These are phyloP conservation scores for Monopterus albus DNA, from an alignment of 2,113 vertebrate species.

Conservation along the genomic window DNA sequence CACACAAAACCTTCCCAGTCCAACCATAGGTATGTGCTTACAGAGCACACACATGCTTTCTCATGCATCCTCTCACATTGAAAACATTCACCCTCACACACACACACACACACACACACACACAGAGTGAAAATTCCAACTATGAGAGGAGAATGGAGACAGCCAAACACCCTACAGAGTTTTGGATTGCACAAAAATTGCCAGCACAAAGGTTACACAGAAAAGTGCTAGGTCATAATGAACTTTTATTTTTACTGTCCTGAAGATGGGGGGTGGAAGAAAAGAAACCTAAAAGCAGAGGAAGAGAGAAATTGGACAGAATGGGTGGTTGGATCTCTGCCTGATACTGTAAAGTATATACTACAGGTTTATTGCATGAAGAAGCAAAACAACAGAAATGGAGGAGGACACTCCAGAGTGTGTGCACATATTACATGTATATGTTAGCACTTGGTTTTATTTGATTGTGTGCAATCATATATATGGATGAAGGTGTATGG, in stretches of 20 bases:
- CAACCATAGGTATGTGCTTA: conserved; percentile 20
- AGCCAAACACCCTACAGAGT: conserved; percentile 11
- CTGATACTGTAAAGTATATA: neutral
- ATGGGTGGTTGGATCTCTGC: too few species aligned
- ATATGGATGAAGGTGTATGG: neutral
- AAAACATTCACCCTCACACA: conserved; percentile 43
- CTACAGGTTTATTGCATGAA: neutral
- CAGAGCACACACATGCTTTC: conserved; percentile 20
- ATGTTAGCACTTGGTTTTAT: neutral
- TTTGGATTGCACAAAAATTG: conserved; percentile 39
- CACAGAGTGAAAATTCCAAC: conserved; percentile 24
- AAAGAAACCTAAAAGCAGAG: neutral
- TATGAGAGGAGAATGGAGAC: conserved; percentile 21
- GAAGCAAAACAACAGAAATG: neutral
- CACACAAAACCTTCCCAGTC: conserved; percentile 18
- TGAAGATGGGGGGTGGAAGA: neutral
- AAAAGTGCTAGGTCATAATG: conserved; percentile 32
- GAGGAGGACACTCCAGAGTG: neutral
- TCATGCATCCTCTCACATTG: conserved; percentile 25
- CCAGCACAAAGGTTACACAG: conserved; percentile 29
- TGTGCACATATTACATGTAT: neutral
- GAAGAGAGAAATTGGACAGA: neutral
- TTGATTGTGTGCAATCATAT: neutral
- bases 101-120: conserved; percentile 25
- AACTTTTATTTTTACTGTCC: conserved; percentile 21